phyloP scores from a whole-genome alignment of 2,888 invertebrate genomes.

The Thyatira batis region DNA sequence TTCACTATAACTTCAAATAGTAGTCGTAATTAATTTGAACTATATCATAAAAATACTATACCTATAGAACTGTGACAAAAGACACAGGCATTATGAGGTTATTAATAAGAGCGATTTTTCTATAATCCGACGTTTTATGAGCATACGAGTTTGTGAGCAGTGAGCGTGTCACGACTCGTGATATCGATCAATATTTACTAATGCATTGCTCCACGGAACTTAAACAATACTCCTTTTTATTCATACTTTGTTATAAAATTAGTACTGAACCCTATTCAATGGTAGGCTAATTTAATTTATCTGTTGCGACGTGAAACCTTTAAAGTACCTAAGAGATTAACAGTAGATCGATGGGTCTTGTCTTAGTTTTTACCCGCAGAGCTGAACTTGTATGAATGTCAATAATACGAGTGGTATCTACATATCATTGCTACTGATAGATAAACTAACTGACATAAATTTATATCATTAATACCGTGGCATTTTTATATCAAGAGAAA shows the following conservation, averaged over 20 bases:
- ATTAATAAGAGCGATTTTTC: background rate
- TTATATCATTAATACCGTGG: too few species aligned
- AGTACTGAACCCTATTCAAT: background rate
- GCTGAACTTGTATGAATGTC: constrained; percentile 11
- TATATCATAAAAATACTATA: background rate
- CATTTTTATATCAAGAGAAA: too few species aligned
- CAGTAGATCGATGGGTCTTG: constrained; percentile 26
- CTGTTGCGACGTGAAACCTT: constrained; percentile 30
- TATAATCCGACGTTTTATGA: background rate
- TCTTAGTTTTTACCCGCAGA: constrained; percentile 20
- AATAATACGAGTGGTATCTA: too few species aligned
- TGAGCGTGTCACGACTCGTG: background rate
- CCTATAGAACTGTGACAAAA: too few species aligned
- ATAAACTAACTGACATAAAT: too few species aligned
- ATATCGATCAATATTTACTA: constrained; percentile 1
- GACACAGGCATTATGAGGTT: background rate
- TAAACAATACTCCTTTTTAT: background rate
- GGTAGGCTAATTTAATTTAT: constrained; percentile 24
- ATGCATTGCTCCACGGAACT: background rate
- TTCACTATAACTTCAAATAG: background rate
- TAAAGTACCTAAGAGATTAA: constrained; percentile 32
- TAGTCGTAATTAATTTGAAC: background rate
- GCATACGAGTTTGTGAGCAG: background rate
- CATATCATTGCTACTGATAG: too few species aligned
- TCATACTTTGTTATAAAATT: background rate